Conservation (phyloP, 2,113 vertebrate species). For the Brachypteracias leptosomus region DNA sequence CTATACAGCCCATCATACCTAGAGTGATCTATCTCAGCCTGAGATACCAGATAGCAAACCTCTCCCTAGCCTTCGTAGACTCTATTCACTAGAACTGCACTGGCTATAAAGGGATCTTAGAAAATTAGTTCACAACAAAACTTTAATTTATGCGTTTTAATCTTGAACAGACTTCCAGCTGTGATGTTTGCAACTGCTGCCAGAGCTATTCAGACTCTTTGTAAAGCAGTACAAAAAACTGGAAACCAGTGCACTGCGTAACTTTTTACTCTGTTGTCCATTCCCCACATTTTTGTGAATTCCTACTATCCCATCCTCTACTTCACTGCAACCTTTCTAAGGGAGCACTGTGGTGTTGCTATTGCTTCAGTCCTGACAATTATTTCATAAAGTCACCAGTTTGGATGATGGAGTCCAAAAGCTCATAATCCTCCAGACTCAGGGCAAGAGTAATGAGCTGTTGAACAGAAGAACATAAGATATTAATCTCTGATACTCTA, state of each 20-base stretch:
- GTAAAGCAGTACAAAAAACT: background rate
- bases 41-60: background rate
- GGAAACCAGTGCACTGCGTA: background rate
- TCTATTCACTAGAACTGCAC: background rate
- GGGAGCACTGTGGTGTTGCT: background rate
- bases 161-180: background rate
- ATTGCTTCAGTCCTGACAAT: background rate
- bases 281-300: background rate
- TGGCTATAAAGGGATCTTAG: background rate
- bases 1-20: too few relatives aligned
- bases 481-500: background rate
- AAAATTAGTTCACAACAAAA: background rate
- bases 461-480: background rate
- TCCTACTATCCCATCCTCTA: background rate
- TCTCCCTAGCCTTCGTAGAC: background rate
- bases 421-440: background rate
- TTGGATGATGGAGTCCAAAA: background rate
- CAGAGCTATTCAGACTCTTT: background rate
- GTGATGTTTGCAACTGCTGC: background rate
- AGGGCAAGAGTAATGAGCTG: background rate
- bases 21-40: background rate
- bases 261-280: background rate
- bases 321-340: accelerated
- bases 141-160: background rate
- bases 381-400: background rate